Evolutionary conservation across 1,140 invertebrate species (phyloP).

Genomic region (Pollicipes pollicipes): DNA sequence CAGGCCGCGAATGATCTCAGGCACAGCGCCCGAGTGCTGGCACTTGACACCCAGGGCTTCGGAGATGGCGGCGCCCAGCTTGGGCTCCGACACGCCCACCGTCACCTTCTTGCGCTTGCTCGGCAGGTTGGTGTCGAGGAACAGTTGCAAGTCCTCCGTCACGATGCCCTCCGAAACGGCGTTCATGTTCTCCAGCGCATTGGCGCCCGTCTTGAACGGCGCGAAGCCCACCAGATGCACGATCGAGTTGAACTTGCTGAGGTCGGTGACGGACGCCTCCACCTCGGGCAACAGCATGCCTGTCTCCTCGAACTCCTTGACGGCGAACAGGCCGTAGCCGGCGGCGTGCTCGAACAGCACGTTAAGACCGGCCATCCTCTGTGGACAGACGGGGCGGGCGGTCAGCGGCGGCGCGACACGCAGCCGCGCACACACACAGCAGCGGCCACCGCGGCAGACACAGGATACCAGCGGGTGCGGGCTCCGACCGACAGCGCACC

Average conservation of each 20-base stretch:
- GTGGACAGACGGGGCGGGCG: neutral
- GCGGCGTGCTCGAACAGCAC: conserved; percentile 92
- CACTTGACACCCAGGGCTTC: conserved; percentile 64
- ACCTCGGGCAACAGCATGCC: conserved; percentile 73
- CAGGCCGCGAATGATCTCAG: conserved; percentile 53
- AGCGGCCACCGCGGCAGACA: too few relatives aligned
- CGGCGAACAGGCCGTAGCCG: conserved; percentile 79
- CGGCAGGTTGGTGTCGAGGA: conserved; percentile 72
- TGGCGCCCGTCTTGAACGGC: conserved; percentile 85
- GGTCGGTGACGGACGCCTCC: conserved; percentile 66
- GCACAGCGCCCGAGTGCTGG: conserved; percentile 64
- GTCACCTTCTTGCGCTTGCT: conserved; percentile 50
- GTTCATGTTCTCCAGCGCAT: conserved; percentile 91
- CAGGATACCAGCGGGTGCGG: too few relatives aligned
- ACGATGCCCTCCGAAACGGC: conserved; percentile 87
- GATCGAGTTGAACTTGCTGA: conserved; percentile 71
- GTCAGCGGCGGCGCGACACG: too few relatives aligned
- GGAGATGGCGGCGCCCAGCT: conserved; percentile 70
- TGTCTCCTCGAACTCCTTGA: conserved; percentile 92
- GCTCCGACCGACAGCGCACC: too few relatives aligned
- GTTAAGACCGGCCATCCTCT: conserved; percentile 31
- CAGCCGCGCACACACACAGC: too few relatives aligned
- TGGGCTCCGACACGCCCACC: conserved; percentile 75
- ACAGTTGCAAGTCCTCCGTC: conserved; percentile 71
- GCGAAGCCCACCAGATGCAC: conserved; percentile 75